Conservation (phyloP, 2,797 vertebrate species). For the Diplodus sargus region DNA sequence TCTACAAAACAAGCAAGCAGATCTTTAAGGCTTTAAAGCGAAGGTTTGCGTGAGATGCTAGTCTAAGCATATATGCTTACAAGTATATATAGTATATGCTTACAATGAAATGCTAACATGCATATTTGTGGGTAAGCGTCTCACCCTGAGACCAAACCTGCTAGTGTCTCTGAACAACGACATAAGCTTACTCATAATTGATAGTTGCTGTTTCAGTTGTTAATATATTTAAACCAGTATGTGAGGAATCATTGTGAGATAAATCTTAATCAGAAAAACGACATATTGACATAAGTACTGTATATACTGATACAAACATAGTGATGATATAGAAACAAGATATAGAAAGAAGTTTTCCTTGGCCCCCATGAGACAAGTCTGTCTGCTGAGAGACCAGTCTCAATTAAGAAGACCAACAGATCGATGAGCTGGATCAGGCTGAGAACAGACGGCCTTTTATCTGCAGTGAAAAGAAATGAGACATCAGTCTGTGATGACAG, state of each 20-base stretch:
- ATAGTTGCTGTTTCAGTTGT: constrained; percentile 15
- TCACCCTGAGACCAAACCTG: neutral
- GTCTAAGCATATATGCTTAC: too few relatives aligned
- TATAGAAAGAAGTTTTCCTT: constrained; percentile 14
- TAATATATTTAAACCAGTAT: constrained; percentile 21
- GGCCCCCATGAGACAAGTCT: constrained; percentile 44
- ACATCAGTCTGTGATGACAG: constrained; percentile 22
- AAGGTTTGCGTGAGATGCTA: too few relatives aligned
- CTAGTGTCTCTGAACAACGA: constrained; percentile 1
- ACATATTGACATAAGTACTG: constrained; percentile 15
- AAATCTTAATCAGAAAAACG: constrained; percentile 15
- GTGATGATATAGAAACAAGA: constrained; percentile 13
- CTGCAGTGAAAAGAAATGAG: constrained; percentile 42
- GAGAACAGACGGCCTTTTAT: constrained; percentile 54
- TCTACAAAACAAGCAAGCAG: too few relatives aligned
- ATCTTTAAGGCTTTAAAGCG: too few relatives aligned
- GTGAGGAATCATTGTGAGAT: neutral
- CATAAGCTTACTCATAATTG: neutral
- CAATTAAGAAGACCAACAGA: constrained; percentile 50
- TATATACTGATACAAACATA: constrained; percentile 7
- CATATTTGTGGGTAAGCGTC: too few relatives aligned
- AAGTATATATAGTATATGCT: too few relatives aligned
- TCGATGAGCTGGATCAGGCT: constrained; percentile 53
- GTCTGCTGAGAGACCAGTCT: constrained; percentile 33
- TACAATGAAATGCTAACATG: too few relatives aligned